Percentiles rank a stretch among this genome's conserved stretches.
Conservation (phyloP, 2,888 invertebrate species). For the Cephus spinipes region DNA sequence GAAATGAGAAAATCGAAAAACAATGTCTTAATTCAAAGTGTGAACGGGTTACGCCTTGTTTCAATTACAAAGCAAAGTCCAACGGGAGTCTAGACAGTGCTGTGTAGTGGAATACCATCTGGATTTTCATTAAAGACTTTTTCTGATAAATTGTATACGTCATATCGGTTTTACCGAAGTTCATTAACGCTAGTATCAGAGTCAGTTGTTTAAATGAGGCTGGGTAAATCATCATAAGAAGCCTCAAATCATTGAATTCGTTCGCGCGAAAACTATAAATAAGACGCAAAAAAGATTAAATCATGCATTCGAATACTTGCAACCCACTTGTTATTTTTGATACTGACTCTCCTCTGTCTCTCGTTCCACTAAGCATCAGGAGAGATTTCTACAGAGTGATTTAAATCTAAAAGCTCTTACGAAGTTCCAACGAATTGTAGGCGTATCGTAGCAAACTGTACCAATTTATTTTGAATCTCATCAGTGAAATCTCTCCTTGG, state of each 20-base stretch:
- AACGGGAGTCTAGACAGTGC: slow-evolving; percentile 59
- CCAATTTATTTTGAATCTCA: not conserved
- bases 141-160: not conserved
- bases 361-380: not conserved
- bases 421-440: not conserved
- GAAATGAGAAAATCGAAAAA: not conserved
- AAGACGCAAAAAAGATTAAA: not conserved
- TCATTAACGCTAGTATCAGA: not conserved
- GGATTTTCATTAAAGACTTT: not conserved
- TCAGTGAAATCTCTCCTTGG: slow-evolving; percentile 23
- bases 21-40: not conserved
- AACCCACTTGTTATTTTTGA: not conserved
- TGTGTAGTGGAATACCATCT: slow-evolving; percentile 10
- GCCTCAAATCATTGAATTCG: not conserved
- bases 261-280: not conserved
- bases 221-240: not conserved
- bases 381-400: not conserved
- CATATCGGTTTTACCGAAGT: not conserved
- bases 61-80: slow-evolving; percentile 41
- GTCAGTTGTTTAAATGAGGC: not conserved
- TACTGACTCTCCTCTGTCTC: not conserved
- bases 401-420: not conserved
- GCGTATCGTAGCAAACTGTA: not conserved
- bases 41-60: not conserved
- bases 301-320: not conserved